Evolutionary conservation across 2,797 vertebrate genomes (phyloP), one percentile per base, ranked within the genome.

Genomic region (Hippoglossus hippoglossus): DNA sequence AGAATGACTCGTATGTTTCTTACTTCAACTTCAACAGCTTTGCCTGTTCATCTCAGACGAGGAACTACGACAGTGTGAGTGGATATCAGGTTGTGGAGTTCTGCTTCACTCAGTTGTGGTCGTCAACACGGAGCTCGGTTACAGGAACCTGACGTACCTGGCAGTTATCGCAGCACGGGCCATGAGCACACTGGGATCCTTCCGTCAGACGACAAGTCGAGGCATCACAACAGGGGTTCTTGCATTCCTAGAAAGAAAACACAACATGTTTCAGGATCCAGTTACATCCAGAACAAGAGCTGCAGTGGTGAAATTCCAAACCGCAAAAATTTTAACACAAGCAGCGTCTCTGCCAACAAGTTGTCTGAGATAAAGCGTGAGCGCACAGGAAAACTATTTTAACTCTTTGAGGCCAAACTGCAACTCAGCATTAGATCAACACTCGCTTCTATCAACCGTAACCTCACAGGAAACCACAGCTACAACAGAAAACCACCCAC

Each of bases 81-180:
- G 8, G 28, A 9, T 31, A 10, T 34, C 31, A 11, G 31, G 31
- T 34, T 34, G 8, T 7, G 7, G 28, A 8, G 11, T 34, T 11
- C 9, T 34, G 15, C 15, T 41, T 41, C 39, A 13, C 36, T 13
- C 34, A 34, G 41, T 44, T 44, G 1, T 44, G 10, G 41, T 13
- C 41, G 6, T 34, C 34, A 10, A 34, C 10, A 36, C 34, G 11
- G 25, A 36, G 55, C 22, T 25, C 16, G 16, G 16, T 25, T 18
- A 55, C 12, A 16, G 13, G 12, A 26, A 21, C 25, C 12, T 47
- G 46, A 47, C 3, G 62, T 94, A 98, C 97, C 95, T 94, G 88
- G 81, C 97, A 99, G 56, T 89, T 67, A 1, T 94, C 93, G 63
- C 97, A 98, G 92, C 97, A 99, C 13, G 73, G 79, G 3, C 97